Conservation (phyloP, 2,113 vertebrate genomes). For the Nothocercus julius region DNA sequence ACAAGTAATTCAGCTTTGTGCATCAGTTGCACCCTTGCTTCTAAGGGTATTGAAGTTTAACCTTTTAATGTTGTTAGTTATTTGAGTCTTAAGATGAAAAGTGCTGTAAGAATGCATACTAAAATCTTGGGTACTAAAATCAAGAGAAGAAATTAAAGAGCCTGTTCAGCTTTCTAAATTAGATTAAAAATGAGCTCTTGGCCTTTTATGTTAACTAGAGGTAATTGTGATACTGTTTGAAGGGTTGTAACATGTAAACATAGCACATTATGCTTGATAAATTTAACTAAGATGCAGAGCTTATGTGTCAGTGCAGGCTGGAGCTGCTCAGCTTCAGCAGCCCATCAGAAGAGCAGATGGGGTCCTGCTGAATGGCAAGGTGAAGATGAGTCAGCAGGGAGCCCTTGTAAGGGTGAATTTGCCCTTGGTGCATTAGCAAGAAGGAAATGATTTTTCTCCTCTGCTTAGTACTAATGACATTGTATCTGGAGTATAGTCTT, state of each 20-base stretch:
- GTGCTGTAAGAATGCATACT: not conserved
- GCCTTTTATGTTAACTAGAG: not conserved
- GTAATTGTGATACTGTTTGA: not conserved
- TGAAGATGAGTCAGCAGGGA: not conserved
- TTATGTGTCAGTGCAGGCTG: not conserved
- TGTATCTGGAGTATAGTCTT: not conserved
- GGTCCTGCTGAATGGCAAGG: not conserved
- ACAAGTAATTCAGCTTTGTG: not conserved
- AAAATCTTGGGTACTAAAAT: not conserved
- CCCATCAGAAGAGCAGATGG: not conserved
- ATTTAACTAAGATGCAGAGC: not conserved
- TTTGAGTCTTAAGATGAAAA: not conserved
- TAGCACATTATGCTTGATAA: not conserved
- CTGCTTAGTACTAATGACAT: not conserved
- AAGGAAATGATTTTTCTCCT: not conserved
- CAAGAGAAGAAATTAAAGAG: not conserved
- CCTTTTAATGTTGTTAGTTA: not conserved
- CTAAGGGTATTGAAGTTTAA: not conserved
- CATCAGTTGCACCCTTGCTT: not conserved
- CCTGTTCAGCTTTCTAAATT: not conserved
- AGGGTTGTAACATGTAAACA: not conserved
- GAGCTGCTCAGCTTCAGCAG: too few species aligned
- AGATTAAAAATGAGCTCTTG: not conserved
- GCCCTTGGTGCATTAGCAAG: not conserved
- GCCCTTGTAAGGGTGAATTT: not conserved